Evolutionary conservation across 23 tunicate species (phyloP), one percentile per base, ranked within the genome.

Genomic region (Diplosoma virens): DNA sequence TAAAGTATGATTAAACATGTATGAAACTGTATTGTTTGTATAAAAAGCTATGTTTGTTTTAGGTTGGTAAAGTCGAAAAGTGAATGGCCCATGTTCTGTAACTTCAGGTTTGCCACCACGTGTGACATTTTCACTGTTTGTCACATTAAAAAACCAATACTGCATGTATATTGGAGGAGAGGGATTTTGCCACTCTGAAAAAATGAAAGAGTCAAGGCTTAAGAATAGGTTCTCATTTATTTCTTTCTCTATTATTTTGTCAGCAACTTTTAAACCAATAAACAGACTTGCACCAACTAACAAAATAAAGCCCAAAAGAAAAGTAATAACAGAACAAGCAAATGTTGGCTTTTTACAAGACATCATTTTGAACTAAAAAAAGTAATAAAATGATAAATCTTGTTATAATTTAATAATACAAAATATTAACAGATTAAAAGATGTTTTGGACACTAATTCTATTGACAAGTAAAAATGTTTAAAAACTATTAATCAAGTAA

Each of bases 141-240:
- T 85, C 3, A 92, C 82, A 36, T 92, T 85, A 36, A 92, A 92
- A 69, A 92, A 32, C 93, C 91, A 92, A 58, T 85, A 92, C 45
- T 92, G 86, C 97, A 92, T 92, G 77, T 85, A 92, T 9, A 92
- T 85, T 33, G 97, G 97, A 14, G 97, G 97, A 33, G 80, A 52
- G 1, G 92, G 92, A 74, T 61, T 72, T 77, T 76, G 70, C 97
- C 97, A 92, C 29, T 84, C 73, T 24, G 81, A 60, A 68, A 50
- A 85, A 22, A 56, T 71, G 1, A 85, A 85, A 0, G 97, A 92
- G 36, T 81, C 79, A 59, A 81, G 30, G 33, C 83, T 67, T 16
- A 92, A 33, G 1, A 79, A 80, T 0, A 92, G 50, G 7, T 35
- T 37, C 29, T 71, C 54, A 45, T 81, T 31, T 30, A 81, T 0